Base-by-base conservation (phyloP, 2,797 vertebrate genomes). In the Lophura swinhoii region DNA sequence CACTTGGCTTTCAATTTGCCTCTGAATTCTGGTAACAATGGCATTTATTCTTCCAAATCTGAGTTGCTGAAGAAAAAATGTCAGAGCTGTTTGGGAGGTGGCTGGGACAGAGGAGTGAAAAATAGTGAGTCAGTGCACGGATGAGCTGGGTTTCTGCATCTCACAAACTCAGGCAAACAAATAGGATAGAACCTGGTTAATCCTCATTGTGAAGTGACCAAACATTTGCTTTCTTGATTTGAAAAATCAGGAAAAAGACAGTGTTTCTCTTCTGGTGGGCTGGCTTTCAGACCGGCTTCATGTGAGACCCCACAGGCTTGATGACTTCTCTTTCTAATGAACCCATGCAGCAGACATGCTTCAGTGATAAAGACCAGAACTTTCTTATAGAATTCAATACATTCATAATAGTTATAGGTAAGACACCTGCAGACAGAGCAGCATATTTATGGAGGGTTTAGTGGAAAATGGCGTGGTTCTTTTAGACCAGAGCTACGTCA, bases 1-100 rank as follows among this genome's bases (percentile, higher is more conserved):
- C 81, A 88, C 64, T 77, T 89, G 60, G 82, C 77, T 87, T 95
- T 94, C 84, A 68, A 35, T 83, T 90, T 93, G 71, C 71, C 74
- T 94, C 83, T 95, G 93, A 96, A 92, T 96, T 90, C 89, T 60
- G 78, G 77, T 81, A 95, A 95, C 85, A 94, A 87, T 69, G n/a
- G 82, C 44, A 66, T 90, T 85, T 81, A 69, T 94, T 93, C 71
- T 91, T 88, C 84, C 75, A 75, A 81, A 88, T 53, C 33, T 89
- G 60, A 93, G 75, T 31, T 84, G 43, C 41, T 84, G 29, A 75
- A 71, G 43, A 48, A 69, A 85, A 91, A 83, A 85, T 69, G 14
- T 9, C 78, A 83, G 60, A 84, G 18, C 33, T 87, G 28, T 76
- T 78, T 86, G 60, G 74, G 83, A 88, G 46, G 87, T 89, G 75